Conservation (phyloP, 2,113 vertebrate genomes). For the Zootoca vivipara region DNA sequence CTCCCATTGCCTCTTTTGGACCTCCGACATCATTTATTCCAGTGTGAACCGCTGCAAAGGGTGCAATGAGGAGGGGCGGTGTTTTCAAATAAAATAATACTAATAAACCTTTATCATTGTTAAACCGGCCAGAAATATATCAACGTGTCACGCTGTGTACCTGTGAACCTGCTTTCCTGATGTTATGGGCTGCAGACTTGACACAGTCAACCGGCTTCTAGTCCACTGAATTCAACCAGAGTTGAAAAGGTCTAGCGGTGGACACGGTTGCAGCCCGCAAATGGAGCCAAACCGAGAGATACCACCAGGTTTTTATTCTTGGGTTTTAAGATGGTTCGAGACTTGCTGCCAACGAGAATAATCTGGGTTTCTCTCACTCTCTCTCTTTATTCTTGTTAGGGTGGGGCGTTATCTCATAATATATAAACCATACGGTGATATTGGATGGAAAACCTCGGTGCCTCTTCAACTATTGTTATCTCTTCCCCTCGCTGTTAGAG, state of each 20-base stretch:
- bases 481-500: neutral
- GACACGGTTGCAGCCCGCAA: neutral
- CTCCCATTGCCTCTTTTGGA: neutral
- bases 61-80: neutral
- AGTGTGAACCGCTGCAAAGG: neutral
- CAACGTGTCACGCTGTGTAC: neutral
- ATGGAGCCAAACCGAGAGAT: too few relatives aligned
- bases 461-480: neutral
- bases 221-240: neutral
- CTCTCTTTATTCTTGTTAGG: neutral
- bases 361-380: too few relatives aligned
- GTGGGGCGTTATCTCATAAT: too few relatives aligned
- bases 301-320: neutral
- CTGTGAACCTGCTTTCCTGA: neutral
- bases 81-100: neutral
- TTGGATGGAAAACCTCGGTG: neutral
- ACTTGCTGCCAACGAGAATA: too few relatives aligned
- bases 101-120: neutral
- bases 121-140: neutral
- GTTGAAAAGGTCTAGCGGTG: neutral
- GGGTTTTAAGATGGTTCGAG: neutral
- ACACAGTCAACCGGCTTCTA: neutral
- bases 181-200: neutral
- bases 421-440: neutral
- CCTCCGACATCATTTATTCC: constrained; percentile 3